These are phyloP conservation scores for Stichopus horrens DNA, from an alignment of 53 echinoderm and acorn worm genomes.

Conservation along the genomic window DNA sequence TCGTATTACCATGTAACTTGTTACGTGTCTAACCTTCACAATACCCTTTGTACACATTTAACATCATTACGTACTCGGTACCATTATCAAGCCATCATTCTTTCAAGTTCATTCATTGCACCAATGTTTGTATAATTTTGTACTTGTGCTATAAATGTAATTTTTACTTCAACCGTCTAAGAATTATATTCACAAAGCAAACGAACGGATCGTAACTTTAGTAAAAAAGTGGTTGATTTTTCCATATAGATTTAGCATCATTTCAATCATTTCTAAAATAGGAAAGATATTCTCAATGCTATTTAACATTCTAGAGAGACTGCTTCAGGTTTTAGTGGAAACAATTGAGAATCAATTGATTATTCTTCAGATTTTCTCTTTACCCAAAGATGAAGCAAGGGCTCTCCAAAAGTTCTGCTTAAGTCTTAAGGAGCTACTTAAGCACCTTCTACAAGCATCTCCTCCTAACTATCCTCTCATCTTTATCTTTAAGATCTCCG, in stretches of 20 bases:
- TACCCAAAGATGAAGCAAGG: constrained; percentile 11
- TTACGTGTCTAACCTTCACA: too few species aligned
- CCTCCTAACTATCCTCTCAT: not conserved
- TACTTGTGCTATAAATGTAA: too few species aligned
- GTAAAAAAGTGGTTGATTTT: too few species aligned
- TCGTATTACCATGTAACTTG: too few species aligned
- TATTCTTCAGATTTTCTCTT: constrained; percentile 23
- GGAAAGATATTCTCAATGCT: not conserved
- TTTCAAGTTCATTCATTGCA: too few species aligned
- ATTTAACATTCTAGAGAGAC: not conserved
- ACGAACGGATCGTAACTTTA: too few species aligned
- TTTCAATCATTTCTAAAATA: not conserved
- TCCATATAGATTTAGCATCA: not conserved
- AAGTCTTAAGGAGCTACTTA: constrained; percentile 40
- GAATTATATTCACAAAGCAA: too few species aligned
- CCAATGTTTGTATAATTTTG: too few species aligned
- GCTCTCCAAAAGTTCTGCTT: constrained; percentile 32
- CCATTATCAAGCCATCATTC: too few species aligned
- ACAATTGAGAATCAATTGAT: constrained; percentile 39
- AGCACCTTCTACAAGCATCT: constrained; percentile 37
- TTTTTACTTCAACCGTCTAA: too few species aligned
- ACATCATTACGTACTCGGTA: too few species aligned
- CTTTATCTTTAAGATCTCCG: not conserved
- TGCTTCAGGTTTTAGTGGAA: constrained; percentile 24
- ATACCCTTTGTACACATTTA: too few species aligned